phyloP scores from a whole-genome alignment of 2,797 vertebrate species.

The Lepus townsendii region DNA sequence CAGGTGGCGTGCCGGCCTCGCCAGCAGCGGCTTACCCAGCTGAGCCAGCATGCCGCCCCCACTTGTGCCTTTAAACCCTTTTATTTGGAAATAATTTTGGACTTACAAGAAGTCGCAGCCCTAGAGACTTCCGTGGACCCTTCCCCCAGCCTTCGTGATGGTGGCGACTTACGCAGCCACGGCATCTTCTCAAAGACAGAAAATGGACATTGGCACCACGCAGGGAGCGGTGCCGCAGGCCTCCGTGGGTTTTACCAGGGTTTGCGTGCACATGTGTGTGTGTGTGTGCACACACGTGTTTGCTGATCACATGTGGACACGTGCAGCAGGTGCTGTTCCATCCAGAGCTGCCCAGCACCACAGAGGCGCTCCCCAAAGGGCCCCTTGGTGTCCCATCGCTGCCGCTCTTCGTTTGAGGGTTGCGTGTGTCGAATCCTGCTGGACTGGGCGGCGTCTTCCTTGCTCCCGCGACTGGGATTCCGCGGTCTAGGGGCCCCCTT shows the following conservation, averaged over 20 bases:
- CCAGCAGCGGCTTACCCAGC: too few species aligned
- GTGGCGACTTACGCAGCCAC: too few species aligned
- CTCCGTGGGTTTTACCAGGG: fast-evolving
- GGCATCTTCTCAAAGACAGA: background rate
- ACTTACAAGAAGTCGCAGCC: background rate
- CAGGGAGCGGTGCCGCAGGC: fast-evolving
- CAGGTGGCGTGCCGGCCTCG: too few species aligned
- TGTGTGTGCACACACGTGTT: too few species aligned
- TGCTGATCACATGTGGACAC: too few species aligned
- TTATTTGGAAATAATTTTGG: background rate
- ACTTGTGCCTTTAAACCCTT: background rate
- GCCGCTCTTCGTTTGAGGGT: too few species aligned
- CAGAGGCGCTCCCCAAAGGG: background rate
- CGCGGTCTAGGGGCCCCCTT: fast-evolving
- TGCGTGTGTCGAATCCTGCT: too few species aligned
- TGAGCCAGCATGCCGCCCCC: too few species aligned
- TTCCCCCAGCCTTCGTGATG: fast-evolving
- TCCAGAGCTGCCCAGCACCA: background rate
- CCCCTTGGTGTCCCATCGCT: too few species aligned
- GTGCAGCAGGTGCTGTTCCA: too few species aligned
- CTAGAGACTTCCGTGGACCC: background rate
- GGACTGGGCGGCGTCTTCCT: background rate
- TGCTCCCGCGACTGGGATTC: too few species aligned
- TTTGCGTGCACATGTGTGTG: too few species aligned
- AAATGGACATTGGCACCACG: fast-evolving